Conservation (phyloP, 2,888 invertebrate species). For the Hipparchia semele region DNA sequence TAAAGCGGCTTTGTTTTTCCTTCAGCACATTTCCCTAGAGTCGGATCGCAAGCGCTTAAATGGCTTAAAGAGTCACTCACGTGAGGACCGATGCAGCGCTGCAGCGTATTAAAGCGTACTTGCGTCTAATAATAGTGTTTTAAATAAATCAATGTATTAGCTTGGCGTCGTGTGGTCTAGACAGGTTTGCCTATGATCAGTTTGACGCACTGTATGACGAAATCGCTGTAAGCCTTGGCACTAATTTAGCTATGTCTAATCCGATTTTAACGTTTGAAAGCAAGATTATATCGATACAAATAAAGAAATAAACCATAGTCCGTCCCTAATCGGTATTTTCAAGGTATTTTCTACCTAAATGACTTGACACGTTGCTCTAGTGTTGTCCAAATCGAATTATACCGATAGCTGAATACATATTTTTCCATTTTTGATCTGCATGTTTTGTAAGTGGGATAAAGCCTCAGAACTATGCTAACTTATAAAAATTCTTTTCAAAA, state of each 20-base stretch:
- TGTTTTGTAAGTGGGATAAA: neutral
- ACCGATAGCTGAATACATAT: neutral
- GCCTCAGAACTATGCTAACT: too few species aligned
- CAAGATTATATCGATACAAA: neutral
- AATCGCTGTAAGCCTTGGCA: constrained; percentile 58
- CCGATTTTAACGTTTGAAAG: constrained; percentile 43
- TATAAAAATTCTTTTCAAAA: too few species aligned
- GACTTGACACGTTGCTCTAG: neutral
- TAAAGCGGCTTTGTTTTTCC: constrained; percentile 20
- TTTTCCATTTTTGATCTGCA: too few species aligned
- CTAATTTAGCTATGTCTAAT: constrained; percentile 49
- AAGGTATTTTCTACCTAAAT: too few species aligned
- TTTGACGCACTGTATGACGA: constrained; percentile 52
- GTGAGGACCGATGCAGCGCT: constrained; percentile 33
- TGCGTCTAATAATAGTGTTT: constrained; percentile 42
- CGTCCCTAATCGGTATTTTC: neutral
- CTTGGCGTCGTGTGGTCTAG: constrained; percentile 62
- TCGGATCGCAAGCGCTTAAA: constrained; percentile 33
- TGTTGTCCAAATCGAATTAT: constrained; percentile 1
- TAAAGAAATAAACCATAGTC: neutral
- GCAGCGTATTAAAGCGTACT: constrained; percentile 34
- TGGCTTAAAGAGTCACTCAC: constrained; percentile 30
- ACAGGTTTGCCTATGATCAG: constrained; percentile 44
- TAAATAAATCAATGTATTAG: constrained; percentile 39
- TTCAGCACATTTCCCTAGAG: constrained; percentile 22